These are phyloP conservation scores for Thereva nobilitata DNA, from an alignment of 2,888 invertebrate species.

Conservation along the genomic window DNA sequence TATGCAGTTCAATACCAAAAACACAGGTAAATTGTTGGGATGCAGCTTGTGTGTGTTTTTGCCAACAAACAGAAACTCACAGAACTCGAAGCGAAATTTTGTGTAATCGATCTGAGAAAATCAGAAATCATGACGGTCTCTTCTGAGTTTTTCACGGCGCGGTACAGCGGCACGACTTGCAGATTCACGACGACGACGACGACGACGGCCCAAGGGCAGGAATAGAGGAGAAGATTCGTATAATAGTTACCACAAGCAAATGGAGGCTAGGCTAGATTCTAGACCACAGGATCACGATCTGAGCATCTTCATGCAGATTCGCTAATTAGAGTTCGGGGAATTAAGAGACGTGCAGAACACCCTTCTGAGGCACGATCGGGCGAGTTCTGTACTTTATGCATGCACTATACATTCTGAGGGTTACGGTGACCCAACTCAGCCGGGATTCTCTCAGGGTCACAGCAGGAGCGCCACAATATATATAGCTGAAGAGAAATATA, in stretches of 20 bases:
- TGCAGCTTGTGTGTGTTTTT: slow-evolving; percentile 2
- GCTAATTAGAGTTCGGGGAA: slow-evolving; percentile 20
- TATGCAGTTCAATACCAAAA: too few species aligned
- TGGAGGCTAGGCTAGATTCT: not conserved
- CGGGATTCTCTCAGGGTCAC: slow-evolving; percentile 8
- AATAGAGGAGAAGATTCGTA: not conserved
- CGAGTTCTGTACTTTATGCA: too few species aligned
- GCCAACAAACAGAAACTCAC: not conserved
- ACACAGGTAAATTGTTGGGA: not conserved
- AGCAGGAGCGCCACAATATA: slow-evolving; percentile 5
- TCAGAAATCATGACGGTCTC: slow-evolving; percentile 19
- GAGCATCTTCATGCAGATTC: slow-evolving; percentile 25
- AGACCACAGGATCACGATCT: slow-evolving; percentile 26
- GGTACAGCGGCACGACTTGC: slow-evolving; percentile 9
- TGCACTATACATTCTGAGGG: too few species aligned
- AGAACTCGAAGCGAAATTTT: not conserved
- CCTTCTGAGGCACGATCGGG: not conserved
- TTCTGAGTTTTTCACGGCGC: not conserved
- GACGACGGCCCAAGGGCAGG: too few species aligned
- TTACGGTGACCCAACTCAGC: not conserved
- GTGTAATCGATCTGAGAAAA: slow-evolving; percentile 28
- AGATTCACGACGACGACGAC: slow-evolving; percentile 1
- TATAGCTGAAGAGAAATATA: not conserved
- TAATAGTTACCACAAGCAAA: slow-evolving; percentile 16
- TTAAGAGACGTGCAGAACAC: slow-evolving; percentile 21